A percentile compares a stretch with the other conserved stretches of the same genome.
phyloP scores from a whole-genome alignment of 2,113 vertebrate genomes.

The Oceanites oceanicus region DNA sequence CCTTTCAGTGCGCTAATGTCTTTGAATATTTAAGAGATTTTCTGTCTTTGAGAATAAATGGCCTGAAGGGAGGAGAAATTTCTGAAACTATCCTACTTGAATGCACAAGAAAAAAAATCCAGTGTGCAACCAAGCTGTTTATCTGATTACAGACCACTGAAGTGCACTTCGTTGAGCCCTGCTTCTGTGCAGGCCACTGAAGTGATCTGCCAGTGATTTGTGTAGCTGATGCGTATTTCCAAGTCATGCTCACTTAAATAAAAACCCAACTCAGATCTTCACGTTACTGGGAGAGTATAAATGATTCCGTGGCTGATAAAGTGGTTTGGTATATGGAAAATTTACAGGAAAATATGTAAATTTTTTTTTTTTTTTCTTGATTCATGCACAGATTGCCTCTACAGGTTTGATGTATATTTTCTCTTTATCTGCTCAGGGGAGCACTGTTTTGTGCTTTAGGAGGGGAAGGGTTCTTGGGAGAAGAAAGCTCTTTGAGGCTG shows the following conservation, averaged over 20 bases:
- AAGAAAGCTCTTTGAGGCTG: not conserved
- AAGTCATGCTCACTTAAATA: not conserved
- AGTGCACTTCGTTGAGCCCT: not conserved
- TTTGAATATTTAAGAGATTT: conserved; percentile 20
- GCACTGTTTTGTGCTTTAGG: not conserved
- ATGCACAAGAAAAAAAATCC: not conserved
- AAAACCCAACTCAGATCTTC: not conserved
- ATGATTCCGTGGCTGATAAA: not conserved
- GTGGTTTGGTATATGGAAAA: not conserved
- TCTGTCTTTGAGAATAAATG: not conserved
- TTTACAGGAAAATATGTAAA: rapidly evolving
- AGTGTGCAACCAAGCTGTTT: not conserved
- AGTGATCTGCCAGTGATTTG: not conserved
- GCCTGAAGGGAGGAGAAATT: conserved; percentile 10
- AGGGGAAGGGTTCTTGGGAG: not conserved
- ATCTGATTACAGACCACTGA: not conserved
- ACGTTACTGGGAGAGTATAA: not conserved
- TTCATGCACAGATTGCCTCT: not conserved
- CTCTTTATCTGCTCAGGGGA: not conserved
- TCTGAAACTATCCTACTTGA: not conserved
- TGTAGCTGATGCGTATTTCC: not conserved
- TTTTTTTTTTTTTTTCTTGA: not conserved
- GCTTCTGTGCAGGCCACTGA: not conserved
- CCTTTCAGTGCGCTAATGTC: not conserved
- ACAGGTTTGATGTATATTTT: not conserved